phyloP scores from a whole-genome alignment of 1,140 invertebrate genomes.

The Ostrea denselamellosa region DNA sequence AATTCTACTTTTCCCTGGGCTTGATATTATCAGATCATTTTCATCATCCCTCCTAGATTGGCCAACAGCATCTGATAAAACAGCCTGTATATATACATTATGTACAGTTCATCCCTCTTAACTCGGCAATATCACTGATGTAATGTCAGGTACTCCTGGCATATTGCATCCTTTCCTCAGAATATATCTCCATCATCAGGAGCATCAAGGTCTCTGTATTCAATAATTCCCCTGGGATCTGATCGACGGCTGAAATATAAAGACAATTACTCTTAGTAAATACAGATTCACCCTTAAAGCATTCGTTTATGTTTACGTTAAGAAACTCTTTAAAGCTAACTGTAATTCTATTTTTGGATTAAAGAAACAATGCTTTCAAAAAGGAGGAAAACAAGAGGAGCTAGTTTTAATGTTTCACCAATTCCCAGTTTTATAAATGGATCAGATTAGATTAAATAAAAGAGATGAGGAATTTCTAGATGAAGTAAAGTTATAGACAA shows the following conservation, averaged over 20 bases:
- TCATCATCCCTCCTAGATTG: background rate
- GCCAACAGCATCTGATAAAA: background rate
- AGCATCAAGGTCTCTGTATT: constrained; percentile 91
- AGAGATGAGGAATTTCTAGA: no score
- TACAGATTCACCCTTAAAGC: background rate
- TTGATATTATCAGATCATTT: background rate
- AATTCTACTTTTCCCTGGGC: background rate
- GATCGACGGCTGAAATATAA: constrained; percentile 71
- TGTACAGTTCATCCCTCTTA: background rate
- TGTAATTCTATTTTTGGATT: no score
- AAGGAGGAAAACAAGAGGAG: no score
- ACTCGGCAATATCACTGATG: background rate
- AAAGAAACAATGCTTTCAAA: no score
- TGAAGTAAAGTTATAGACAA: no score
- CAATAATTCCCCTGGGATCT: constrained; percentile 85
- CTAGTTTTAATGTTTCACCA: no score
- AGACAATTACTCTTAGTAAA: constrained; percentile 6
- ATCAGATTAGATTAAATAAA: no score
- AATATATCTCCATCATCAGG: constrained; percentile 84
- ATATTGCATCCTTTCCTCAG: constrained; percentile 47
- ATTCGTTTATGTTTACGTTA: no score
- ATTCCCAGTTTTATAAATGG: no score
- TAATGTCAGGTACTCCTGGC: background rate
- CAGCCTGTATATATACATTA: background rate
- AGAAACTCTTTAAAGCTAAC: no score